Evolutionary conservation across 2,797 vertebrate genomes (phyloP).

Genomic region (Sebastes nivosus): DNA sequence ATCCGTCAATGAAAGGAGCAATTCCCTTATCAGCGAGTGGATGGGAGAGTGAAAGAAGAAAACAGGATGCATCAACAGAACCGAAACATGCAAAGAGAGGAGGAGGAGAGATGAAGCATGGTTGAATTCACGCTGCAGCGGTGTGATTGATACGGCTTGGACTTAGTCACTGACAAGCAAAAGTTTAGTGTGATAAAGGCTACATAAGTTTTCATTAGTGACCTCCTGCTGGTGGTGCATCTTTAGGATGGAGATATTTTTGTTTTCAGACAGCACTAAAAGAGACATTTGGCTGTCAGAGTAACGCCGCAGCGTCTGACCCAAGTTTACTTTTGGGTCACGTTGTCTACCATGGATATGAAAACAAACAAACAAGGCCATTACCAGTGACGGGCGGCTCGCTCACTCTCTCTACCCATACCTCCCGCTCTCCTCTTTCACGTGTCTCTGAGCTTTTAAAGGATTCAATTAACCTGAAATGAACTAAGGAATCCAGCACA

Average conservation of each 20-base stretch:
- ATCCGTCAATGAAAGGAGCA: constrained; percentile 75
- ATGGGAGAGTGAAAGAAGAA: constrained; percentile 36
- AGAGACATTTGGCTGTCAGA: constrained; percentile 47
- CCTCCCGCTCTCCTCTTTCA: constrained; percentile 46
- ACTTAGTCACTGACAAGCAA: constrained; percentile 24
- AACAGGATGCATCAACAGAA: constrained; percentile 52
- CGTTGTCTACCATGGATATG: constrained; percentile 59
- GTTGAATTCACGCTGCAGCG: constrained; percentile 20
- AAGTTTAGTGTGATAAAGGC: constrained; percentile 45
- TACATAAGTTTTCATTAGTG: constrained; percentile 19
- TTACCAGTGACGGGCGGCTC: constrained; percentile 54
- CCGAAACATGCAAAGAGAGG: constrained; percentile 50
- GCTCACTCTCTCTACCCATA: constrained; percentile 37
- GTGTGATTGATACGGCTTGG: constrained; percentile 38
- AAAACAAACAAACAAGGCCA: constrained; percentile 73
- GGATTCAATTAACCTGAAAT: constrained; percentile 75
- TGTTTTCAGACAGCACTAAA: constrained; percentile 22
- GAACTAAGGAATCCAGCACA: constrained; percentile 55
- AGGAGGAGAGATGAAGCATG: constrained; percentile 36
- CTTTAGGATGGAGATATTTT: constrained; percentile 16
- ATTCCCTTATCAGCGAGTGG: constrained; percentile 76
- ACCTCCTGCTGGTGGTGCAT: constrained; percentile 15
- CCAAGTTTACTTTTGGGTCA: constrained; percentile 66
- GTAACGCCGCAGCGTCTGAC: constrained; percentile 41
- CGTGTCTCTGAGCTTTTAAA: constrained; percentile 72